Percentiles rank a stretch among this genome's conserved stretches.
phyloP scores from a whole-genome alignment of 2,888 invertebrate species.

The Pinctada fucata region DNA sequence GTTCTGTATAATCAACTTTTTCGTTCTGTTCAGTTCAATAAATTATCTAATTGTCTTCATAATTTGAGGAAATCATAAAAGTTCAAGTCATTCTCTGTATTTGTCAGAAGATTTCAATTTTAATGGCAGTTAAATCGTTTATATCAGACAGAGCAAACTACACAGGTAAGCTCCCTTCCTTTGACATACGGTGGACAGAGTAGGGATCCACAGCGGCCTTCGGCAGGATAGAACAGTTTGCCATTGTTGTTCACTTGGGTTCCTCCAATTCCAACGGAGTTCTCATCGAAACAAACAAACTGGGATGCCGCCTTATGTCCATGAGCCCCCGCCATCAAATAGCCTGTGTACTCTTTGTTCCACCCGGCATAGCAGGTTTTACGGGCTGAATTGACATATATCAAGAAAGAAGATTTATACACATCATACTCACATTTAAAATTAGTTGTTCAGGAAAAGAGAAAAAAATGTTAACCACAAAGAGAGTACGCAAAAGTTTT shows the following conservation, averaged over 20 bases:
- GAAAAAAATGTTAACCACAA: no score
- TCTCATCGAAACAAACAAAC: slow-evolving; percentile 49
- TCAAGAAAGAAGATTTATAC: no score
- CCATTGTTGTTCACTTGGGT: slow-evolving; percentile 38
- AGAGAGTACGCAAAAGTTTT: no score
- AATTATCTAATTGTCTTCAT: no score
- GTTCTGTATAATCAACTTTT: no score
- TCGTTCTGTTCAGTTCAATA: no score
- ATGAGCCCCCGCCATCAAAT: slow-evolving; percentile 46
- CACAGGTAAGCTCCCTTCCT: slow-evolving; percentile 51
- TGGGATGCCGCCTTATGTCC: slow-evolving; percentile 14
- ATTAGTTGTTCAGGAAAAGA: no score
- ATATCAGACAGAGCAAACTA: slow-evolving; percentile 43
- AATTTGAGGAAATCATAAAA: no score
- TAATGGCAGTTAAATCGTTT: no score
- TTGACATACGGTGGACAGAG: slow-evolving; percentile 16
- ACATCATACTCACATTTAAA: no score
- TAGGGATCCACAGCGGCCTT: slow-evolving; percentile 52
- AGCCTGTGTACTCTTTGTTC: slow-evolving; percentile 52
- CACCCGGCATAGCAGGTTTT: slow-evolving; percentile 48
- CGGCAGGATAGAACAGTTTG: slow-evolving; percentile 43
- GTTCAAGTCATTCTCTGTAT: no score
- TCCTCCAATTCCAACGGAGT: slow-evolving; percentile 37
- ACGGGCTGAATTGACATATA: slow-evolving; percentile 2
- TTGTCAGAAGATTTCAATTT: no score